A percentile compares a stretch with the other conserved stretches of the same genome.
Conservation (phyloP, 2,113 vertebrate species). For the Arizona elegans region DNA sequence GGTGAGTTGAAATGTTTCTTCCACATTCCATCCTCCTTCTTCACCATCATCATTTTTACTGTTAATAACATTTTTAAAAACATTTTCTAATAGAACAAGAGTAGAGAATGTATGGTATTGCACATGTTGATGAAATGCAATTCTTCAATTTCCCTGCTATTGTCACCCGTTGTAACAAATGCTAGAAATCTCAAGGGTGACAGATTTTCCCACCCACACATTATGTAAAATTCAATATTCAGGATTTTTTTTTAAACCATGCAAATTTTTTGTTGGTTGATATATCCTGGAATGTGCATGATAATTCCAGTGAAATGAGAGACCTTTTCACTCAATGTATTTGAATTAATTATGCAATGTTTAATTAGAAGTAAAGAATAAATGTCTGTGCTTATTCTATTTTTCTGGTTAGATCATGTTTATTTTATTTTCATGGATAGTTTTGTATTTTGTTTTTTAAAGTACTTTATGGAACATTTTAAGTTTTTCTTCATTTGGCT, state of each 20-base stretch:
- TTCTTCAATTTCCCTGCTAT: not conserved
- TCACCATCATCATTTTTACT: not conserved
- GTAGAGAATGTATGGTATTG: not conserved
- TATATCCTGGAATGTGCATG: not conserved
- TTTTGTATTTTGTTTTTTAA: not conserved
- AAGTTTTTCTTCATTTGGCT: not conserved
- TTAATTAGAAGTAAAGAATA: not conserved
- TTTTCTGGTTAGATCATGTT: not conserved
- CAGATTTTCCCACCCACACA: not conserved
- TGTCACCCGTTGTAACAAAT: not conserved
- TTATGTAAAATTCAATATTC: not conserved
- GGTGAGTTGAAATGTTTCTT: constrained; percentile 29
- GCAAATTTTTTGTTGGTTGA: not conserved
- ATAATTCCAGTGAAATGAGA: not conserved
- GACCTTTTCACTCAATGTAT: not conserved
- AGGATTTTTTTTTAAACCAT: not conserved
- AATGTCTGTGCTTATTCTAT: not conserved
- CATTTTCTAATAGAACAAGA: not conserved
- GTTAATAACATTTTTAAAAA: not conserved
- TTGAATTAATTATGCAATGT: not conserved
- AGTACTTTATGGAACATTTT: not conserved
- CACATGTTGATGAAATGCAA: not conserved
- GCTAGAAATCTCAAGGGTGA: not conserved
- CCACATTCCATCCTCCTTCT: not conserved
- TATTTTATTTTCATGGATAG: not conserved